A percentile compares a stretch with the other conserved stretches of the same genome.
Evolutionary conservation across 2,888 invertebrate species (phyloP).

Genomic region (Ophioninae sp.): DNA sequence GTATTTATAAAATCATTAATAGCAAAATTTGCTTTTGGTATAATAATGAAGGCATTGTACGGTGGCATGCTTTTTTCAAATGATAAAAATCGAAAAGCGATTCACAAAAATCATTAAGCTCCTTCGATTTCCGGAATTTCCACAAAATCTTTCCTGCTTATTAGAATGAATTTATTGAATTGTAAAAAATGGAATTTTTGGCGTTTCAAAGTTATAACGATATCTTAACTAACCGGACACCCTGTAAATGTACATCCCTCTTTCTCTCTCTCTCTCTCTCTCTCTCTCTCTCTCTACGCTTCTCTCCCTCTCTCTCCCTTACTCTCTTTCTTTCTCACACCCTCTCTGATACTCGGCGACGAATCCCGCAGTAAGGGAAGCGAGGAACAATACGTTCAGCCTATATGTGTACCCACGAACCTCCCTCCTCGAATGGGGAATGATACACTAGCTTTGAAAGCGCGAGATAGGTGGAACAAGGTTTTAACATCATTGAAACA

Average conservation of each 20-base stretch:
- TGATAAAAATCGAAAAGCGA: no score
- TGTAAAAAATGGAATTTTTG: no score
- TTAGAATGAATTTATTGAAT: no score
- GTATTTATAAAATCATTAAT: no score
- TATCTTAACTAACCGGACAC: neutral
- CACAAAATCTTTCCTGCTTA: no score
- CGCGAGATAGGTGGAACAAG: constrained; percentile 32
- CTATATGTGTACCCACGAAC: constrained; percentile 13
- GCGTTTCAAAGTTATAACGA: neutral
- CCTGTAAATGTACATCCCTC: constrained; percentile 1
- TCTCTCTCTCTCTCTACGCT: neutral
- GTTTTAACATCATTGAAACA: constrained; percentile 25
- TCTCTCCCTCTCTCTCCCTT: constrained; percentile 21
- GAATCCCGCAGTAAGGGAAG: constrained; percentile 8
- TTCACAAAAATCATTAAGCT: no score
- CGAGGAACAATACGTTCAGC: constrained; percentile 44
- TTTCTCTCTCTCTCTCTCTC: no score
- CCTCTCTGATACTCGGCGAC: neutral
- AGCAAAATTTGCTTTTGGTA: no score
- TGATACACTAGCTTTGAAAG: constrained; percentile 27
- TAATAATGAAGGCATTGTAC: no score
- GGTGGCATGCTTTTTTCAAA: no score
- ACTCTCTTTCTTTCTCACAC: constrained; percentile 9
- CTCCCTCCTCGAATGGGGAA: neutral
- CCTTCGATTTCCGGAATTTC: no score